Evolutionary conservation across 2,888 invertebrate species (phyloP).

Genomic region (Drosophila lacicola): DNA sequence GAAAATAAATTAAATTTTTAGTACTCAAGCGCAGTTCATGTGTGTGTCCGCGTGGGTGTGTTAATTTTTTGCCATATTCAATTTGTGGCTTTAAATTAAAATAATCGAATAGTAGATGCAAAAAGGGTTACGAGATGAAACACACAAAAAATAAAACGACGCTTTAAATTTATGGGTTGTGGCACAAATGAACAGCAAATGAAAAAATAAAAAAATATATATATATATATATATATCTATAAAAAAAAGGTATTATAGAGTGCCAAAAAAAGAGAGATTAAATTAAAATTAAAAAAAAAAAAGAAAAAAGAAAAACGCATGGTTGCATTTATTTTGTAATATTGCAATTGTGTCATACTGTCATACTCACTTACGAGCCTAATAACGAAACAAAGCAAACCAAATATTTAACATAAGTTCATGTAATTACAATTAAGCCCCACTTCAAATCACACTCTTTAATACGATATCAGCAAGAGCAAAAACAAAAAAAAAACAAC

Average conservation of each 20-base stretch:
- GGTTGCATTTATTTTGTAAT: constrained; percentile 40
- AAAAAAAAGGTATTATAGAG: background rate
- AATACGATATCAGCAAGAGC: constrained; percentile 42
- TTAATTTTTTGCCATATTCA: constrained; percentile 49
- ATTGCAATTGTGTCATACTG: constrained; percentile 51
- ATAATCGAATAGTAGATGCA: constrained; percentile 59
- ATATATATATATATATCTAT: background rate
- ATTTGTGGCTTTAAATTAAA: constrained; percentile 69
- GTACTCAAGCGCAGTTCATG: constrained; percentile 7
- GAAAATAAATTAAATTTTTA: constrained; percentile 63
- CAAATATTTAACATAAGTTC: constrained; percentile 61
- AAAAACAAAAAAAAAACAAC: background rate
- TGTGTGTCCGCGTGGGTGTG: background rate
- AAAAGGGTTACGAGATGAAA: constrained; percentile 19
- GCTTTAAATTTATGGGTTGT: constrained; percentile 69
- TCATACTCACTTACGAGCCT: constrained; percentile 45
- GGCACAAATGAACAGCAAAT: constrained; percentile 30
- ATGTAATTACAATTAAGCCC: constrained; percentile 60
- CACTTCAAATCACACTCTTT: constrained; percentile 29
- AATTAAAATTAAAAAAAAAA: background rate
- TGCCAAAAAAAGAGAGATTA: background rate
- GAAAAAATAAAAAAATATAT: background rate
- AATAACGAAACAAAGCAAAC: constrained; percentile 45
- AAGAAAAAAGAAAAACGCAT: constrained; percentile 30
- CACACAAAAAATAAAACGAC: constrained; percentile 15